Evolutionary conservation across 2,797 vertebrate genomes (phyloP), one percentile per base, ranked within the genome.

Genomic region (Buceros bicornis): DNA sequence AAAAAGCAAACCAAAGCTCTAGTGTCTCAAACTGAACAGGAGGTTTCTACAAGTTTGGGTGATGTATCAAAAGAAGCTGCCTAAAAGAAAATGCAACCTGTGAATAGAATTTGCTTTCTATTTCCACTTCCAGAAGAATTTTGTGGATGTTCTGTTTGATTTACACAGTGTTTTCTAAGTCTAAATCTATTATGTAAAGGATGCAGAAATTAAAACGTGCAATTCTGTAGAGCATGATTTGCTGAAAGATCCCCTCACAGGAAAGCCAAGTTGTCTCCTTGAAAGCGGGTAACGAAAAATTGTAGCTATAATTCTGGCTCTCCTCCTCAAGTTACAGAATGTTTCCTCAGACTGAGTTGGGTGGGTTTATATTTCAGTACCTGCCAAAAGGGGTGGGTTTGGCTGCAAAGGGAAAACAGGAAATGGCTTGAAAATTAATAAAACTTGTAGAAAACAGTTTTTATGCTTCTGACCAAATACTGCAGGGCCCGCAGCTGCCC

Each of bases 401-500:
- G 94, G 87, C 96, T 87, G 33, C 31, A 80, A 89, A 57, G 65
- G 83, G 83, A 96, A 98, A 98, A 96, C 97, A 98, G 98, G 97
- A 97, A 98, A 97, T 82, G 87, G 71, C 94, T 96, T 96, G 84
- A 89, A 95, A 96, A 90, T 93, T 92, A 97, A 91, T 95, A 96
- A 97, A 93, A 84, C 93, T 95, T 96, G 84, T 66, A 97, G 95
- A 97, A 97, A 97, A 92, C 62, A 81, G 74, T 50, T 94, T 96
- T 91, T 89, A 51, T 95, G 79, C 70, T 67, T 76, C 85, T 84
- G 48, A 88, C 65, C 70, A 84, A 89, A 72, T 73, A 78, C 50
- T 90, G 42, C 24, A 61, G 33, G 73, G 21, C 66, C 70, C 74
- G 43, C 57, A 87, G 78, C 85, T 93, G 89, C 90, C 88, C 74